Conservation (phyloP, 2,888 invertebrate species). For the Trichogramma dendrolimi region DNA sequence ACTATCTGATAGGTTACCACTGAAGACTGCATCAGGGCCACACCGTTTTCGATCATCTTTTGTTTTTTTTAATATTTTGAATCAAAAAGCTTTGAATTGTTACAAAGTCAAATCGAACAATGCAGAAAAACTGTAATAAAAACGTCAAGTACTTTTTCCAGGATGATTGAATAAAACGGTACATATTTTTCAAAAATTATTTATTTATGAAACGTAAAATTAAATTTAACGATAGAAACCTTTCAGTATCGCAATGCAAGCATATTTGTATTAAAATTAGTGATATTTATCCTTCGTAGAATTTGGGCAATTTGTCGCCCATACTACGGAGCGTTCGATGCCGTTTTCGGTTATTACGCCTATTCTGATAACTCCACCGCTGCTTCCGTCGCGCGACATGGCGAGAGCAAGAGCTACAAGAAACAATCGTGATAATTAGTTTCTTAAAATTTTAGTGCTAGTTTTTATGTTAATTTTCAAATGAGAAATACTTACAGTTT, state of each 20-base stretch:
- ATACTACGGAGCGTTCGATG: constrained; percentile 71
- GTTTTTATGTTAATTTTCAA: neutral
- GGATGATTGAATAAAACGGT: too few species aligned
- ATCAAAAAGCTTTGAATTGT: too few species aligned
- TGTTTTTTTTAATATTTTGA: too few species aligned
- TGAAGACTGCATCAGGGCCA: too few species aligned
- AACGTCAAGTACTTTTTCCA: too few species aligned
- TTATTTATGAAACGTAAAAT: constrained; percentile 28
- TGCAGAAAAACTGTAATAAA: too few species aligned
- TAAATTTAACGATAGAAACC: constrained; percentile 10
- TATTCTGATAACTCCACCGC: constrained; percentile 87
- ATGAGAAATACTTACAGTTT: constrained; percentile 61
- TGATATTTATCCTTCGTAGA: constrained; percentile 62
- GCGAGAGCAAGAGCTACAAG: constrained; percentile 78
- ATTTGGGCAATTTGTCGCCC: constrained; percentile 69
- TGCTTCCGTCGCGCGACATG: constrained; percentile 88
- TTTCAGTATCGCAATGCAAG: neutral
- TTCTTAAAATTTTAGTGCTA: neutral
- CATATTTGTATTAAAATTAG: neutral
- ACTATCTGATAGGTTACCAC: too few species aligned
- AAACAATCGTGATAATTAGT: constrained; percentile 17
- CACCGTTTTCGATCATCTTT: too few species aligned
- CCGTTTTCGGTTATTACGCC: constrained; percentile 84
- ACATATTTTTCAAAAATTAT: neutral
- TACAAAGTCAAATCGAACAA: too few species aligned